Base-by-base conservation (phyloP, 2,888 invertebrate genomes). In the Epiblema foenella region DNA sequence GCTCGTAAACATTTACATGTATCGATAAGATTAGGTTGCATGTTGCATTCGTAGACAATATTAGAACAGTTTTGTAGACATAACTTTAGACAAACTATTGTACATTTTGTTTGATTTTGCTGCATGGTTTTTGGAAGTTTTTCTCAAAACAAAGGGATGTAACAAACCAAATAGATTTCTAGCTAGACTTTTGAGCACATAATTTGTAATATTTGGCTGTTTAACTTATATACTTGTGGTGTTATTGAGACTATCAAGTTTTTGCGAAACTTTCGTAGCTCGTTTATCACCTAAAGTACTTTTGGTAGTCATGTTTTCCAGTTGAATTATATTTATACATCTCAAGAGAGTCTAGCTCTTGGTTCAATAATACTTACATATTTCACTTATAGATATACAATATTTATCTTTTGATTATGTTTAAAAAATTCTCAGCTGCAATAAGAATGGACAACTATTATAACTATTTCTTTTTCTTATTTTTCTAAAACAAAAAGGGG, bases 1-100 rank as follows among this genome's bases (percentile, higher is more conserved):
- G 81, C 81, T 85, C 86, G 83, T 90, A 89, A 90, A 89, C 85
- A 84, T 78, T 76, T 75, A 81, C 80, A 85, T 85, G 84, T 85
- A 83, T 80, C 83, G 81, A 87, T 85, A 86, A 85, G 77, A 78
- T 77, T 77, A 78, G 78, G 81, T 79, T 83, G 81, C 81, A 80
- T 79, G 81, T 78, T 81, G 79, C 59, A 70, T 65, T 70, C 54
- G 59, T 66, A 66, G 51, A 59, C 29, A 70, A 60, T 39, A 20
- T 59, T 60, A 20, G 24, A 66, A 60, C 59, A 37, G 17, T 60
- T 49, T 58, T 69, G 63, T 58, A 69, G 56, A 37, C 15, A 10
- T 33, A 24, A 29, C 12, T 42, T 65, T 56, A 46, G 64, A 54
- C 33, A 39, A 7, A 2, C 57, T 29, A 39, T 39, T 64, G 8